Evolutionary conservation across 2,888 invertebrate genomes (phyloP).

Genomic region (Mongoloraphidia duomilia): DNA sequence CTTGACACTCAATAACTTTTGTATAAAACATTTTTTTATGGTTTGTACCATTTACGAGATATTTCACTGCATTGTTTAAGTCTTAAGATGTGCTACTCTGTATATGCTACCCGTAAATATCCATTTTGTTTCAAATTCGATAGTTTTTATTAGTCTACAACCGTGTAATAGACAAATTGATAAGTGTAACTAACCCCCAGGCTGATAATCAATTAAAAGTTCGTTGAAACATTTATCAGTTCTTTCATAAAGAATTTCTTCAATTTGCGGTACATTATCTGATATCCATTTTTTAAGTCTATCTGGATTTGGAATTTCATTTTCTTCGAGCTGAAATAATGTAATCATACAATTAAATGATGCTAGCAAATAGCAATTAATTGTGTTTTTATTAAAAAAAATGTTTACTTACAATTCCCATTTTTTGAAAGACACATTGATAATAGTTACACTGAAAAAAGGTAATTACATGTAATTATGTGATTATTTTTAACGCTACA

Average conservation of each 20-base stretch:
- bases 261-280: slow-evolving; percentile 18
- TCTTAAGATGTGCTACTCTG: no score
- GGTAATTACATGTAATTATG: neutral
- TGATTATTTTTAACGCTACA: no score
- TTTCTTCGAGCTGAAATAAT: slow-evolving; percentile 18
- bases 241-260: slow-evolving; percentile 16
- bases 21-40: no score
- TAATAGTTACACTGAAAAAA: slow-evolving; percentile 19
- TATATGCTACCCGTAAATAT: slow-evolving; percentile 7
- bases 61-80: no score
- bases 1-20: no score
- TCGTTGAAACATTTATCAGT: slow-evolving; percentile 15
- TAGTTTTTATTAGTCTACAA: no score
- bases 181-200: slow-evolving; percentile 10
- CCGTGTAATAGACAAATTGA: slow-evolving; percentile 1
- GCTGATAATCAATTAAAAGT: slow-evolving; percentile 15
- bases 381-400: neutral
- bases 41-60: no score
- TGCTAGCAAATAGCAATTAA: neutral
- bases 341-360: slow-evolving; percentile 3
- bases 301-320: slow-evolving; percentile 18
- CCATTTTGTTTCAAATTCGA: neutral
- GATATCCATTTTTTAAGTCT: slow-evolving; percentile 21
- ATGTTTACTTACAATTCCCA: slow-evolving; percentile 16
- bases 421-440: slow-evolving; percentile 16